phyloP scores from a whole-genome alignment of 2,113 vertebrate species.

The Gavialis gangeticus region DNA sequence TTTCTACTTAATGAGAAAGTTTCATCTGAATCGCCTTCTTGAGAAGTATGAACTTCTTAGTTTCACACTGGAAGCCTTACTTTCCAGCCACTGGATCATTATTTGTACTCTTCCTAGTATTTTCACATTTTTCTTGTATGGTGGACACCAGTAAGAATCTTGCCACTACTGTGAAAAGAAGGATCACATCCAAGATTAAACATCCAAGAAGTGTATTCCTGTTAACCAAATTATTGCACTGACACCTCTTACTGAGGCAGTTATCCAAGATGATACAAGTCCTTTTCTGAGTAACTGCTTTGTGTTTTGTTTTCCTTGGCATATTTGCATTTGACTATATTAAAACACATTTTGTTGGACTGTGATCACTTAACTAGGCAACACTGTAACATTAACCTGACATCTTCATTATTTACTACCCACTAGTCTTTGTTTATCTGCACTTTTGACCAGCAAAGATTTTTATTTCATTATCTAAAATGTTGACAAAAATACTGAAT shows the following conservation, averaged over 20 bases:
- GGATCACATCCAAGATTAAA: too few species aligned
- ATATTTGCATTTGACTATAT: not conserved
- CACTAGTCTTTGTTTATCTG: conserved; percentile 63
- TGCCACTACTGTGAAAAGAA: too few species aligned
- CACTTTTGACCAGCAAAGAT: conserved; percentile 71
- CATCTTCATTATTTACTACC: conserved; percentile 23
- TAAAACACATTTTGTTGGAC: not conserved
- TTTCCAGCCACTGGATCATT: too few species aligned
- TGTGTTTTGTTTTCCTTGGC: not conserved
- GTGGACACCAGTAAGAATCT: too few species aligned
- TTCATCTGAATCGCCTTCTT: too few species aligned
- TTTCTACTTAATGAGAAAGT: too few species aligned
- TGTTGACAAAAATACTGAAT: conserved; percentile 48
- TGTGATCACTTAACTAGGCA: not conserved
- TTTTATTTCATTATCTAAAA: conserved; percentile 61
- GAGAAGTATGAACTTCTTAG: too few species aligned
- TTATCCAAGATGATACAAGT: conserved; percentile 16
- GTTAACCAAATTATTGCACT: not conserved
- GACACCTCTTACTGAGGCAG: not conserved
- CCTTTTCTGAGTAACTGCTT: not conserved
- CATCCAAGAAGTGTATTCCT: too few species aligned
- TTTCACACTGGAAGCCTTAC: too few species aligned
- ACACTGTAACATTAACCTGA: conserved; percentile 28
- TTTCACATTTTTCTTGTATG: too few species aligned
- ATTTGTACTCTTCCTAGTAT: too few species aligned